Evolutionary conservation across 2,113 vertebrate species (phyloP).

Genomic region (Prietella phreatophila): DNA sequence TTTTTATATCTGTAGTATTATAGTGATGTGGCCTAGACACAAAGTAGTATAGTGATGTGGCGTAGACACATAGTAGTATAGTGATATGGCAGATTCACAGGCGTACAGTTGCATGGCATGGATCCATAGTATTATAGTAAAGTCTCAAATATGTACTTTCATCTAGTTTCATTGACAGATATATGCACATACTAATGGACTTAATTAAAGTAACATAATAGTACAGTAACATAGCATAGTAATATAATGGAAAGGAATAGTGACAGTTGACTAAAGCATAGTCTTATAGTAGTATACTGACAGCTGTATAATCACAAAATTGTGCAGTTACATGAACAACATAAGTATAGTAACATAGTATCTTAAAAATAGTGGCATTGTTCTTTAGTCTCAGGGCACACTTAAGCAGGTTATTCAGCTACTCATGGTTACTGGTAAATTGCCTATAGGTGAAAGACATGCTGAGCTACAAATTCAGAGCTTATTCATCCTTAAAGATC

Average conservation of each 20-base stretch:
- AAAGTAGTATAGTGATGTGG: background rate
- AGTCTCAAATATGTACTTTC: background rate
- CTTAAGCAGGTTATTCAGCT: slow-evolving; percentile 46
- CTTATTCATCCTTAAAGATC: slow-evolving; percentile 26
- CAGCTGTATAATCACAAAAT: background rate
- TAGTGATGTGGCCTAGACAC: background rate
- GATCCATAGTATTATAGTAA: background rate
- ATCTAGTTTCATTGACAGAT: background rate
- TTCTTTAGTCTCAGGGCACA: background rate
- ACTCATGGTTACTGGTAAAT: slow-evolving; percentile 32
- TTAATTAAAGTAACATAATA: background rate
- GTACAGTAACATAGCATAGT: background rate
- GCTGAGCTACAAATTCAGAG: slow-evolving; percentile 36
- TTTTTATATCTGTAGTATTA: too few species aligned
- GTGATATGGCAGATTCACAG: too few species aligned
- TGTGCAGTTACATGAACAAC: background rate
- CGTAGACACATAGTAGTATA: background rate
- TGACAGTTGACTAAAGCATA: background rate
- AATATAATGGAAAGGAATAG: background rate
- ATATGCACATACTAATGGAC: background rate
- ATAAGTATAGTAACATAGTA: too few species aligned
- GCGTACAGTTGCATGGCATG: background rate
- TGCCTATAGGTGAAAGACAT: slow-evolving; percentile 29
- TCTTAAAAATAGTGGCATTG: background rate
- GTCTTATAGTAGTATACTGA: background rate